Conservation (phyloP, 2,113 vertebrate species). For the Cyanoderma ruficeps region DNA sequence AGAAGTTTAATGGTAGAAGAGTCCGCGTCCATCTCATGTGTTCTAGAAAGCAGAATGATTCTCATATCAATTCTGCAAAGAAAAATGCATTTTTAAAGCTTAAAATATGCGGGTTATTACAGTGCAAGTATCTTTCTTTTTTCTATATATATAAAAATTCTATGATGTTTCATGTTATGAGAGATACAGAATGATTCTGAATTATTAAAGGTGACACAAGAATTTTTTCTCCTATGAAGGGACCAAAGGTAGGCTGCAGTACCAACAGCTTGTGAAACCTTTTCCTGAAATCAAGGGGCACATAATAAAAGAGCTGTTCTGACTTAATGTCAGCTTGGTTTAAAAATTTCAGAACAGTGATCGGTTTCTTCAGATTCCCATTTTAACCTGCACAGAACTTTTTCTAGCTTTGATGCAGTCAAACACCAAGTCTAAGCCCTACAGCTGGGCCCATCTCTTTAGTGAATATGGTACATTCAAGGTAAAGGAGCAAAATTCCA, state of each 20-base stretch:
- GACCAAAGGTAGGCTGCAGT: not conserved
- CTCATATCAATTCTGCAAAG: not conserved
- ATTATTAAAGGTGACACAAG: not conserved
- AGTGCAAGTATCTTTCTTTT: not conserved
- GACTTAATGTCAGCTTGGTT: not conserved
- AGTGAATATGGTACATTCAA: not conserved
- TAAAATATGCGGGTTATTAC: not conserved
- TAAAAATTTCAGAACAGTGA: not conserved
- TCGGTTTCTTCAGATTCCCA: not conserved
- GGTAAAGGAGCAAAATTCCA: not conserved
- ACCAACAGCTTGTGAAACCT: not conserved
- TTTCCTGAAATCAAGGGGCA: not conserved
- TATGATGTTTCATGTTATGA: not conserved
- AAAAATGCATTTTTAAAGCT: not conserved
- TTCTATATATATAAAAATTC: not conserved
- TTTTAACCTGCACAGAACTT: not conserved
- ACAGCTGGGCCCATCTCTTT: not conserved
- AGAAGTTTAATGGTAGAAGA: not conserved
- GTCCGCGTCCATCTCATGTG: rapidly evolving
- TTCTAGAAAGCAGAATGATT: not conserved
- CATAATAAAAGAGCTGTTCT: not conserved
- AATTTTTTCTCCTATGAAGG: not conserved
- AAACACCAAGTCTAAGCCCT: not conserved
- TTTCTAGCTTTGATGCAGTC: not conserved
- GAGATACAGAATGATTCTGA: not conserved